phyloP scores from a whole-genome alignment of 1,140 invertebrate species.

The Harpegnathos saltator region DNA sequence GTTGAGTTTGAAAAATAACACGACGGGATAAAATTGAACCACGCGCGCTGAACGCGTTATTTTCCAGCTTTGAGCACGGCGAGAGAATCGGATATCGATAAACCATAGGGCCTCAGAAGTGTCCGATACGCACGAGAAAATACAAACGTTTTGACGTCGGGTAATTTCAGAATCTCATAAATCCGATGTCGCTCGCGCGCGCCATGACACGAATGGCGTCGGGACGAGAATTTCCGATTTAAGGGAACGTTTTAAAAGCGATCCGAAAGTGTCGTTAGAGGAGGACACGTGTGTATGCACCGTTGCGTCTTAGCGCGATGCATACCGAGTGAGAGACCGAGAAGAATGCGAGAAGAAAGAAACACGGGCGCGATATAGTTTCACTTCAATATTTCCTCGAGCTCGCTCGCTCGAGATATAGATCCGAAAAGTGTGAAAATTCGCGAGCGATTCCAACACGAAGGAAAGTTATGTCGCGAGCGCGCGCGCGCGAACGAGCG shows the following conservation, averaged over 20 bases:
- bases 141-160: not conserved
- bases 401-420: no score
- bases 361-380: not conserved
- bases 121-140: not conserved
- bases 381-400: no score
- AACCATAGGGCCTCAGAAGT: no score
- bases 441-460: not conserved
- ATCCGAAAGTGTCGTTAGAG: conserved; percentile 23
- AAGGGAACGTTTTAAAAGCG: conserved; percentile 10
- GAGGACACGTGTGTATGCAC: not conserved
- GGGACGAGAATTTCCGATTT: not conserved
- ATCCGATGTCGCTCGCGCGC: not conserved
- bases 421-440: not conserved
- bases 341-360: not conserved
- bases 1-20: not conserved
- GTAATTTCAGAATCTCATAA: not conserved
- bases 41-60: no score
- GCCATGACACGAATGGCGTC: not conserved
- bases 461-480: conserved; percentile 14
- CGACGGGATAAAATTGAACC: not conserved
- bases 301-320: conserved; percentile 20
- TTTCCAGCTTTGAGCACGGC: not conserved
- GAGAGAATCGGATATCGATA: not conserved
- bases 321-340: not conserved
- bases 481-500: not conserved